These are phyloP conservation scores for Lampropteryx suffumata DNA, from an alignment of 2,888 invertebrate species.

Conservation along the genomic window DNA sequence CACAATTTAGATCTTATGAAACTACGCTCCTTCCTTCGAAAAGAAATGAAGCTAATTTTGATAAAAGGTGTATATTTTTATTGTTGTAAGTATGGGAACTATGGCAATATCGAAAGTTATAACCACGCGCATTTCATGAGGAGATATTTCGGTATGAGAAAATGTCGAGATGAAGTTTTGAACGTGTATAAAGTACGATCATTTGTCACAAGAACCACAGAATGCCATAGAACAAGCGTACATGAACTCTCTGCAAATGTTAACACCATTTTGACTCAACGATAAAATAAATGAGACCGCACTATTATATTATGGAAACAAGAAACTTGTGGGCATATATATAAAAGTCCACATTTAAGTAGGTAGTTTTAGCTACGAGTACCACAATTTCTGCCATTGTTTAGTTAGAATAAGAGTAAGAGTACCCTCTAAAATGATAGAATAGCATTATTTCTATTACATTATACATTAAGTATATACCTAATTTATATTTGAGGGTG, in stretches of 20 bases:
- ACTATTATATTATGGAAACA: conserved; percentile 30
- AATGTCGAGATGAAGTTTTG: conserved; percentile 35
- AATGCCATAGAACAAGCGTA: conserved; percentile 39
- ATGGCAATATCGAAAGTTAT: not conserved
- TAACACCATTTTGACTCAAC: conserved; percentile 41
- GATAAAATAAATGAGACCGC: conserved; percentile 37
- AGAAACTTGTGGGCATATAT: conserved; percentile 5
- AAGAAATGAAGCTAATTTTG: too few relatives aligned
- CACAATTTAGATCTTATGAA: too few relatives aligned
- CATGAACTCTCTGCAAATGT: conserved; percentile 40
- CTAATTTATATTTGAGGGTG: too few relatives aligned
- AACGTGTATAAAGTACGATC: conserved; percentile 45
- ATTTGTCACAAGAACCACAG: conserved; percentile 45
- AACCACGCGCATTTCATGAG: conserved; percentile 6
- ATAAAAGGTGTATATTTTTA: too few relatives aligned
- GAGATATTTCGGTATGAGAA: conserved; percentile 27
- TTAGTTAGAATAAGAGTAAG: too few relatives aligned
- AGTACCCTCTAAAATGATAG: too few relatives aligned
- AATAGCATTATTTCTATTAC: too few relatives aligned
- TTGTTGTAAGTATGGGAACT: not conserved
- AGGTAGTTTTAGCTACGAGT: too few relatives aligned
- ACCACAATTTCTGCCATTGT: too few relatives aligned
- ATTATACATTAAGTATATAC: too few relatives aligned
- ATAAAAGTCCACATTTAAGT: not conserved
- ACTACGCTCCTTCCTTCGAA: too few relatives aligned